Percentiles rank a stretch among this genome's conserved stretches.
These are phyloP conservation scores for Luperina testacea DNA, from an alignment of 2,888 invertebrate species.

Conservation along the genomic window DNA sequence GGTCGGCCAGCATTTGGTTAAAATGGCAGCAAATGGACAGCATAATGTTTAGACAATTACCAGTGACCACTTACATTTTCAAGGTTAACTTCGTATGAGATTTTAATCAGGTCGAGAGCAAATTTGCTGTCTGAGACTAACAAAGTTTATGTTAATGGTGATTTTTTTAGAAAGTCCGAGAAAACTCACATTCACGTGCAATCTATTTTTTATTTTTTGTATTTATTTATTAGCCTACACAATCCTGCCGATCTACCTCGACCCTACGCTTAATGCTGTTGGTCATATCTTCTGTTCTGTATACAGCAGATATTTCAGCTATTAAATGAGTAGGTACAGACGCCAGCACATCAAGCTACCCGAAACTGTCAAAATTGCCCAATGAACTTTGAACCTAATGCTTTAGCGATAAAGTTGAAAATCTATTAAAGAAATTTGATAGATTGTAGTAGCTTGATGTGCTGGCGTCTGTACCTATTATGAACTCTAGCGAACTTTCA, in stretches of 20 bases:
- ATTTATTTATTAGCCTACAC: neutral
- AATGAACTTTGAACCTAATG: too few species aligned
- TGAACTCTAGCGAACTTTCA: neutral
- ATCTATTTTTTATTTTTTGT: neutral
- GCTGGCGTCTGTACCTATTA: too few species aligned
- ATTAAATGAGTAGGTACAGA: too few species aligned
- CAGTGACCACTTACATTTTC: constrained; percentile 1
- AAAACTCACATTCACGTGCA: neutral
- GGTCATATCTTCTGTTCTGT: neutral
- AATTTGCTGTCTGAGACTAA: neutral
- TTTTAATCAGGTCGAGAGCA: constrained; percentile 5
- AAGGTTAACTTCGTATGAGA: constrained; percentile 17
- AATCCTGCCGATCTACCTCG: neutral
- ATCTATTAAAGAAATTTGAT: too few species aligned
- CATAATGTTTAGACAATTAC: constrained; percentile 9
- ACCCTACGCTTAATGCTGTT: neutral
- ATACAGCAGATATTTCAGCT: neutral
- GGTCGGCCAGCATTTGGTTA: neutral
- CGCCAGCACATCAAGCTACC: too few species aligned
- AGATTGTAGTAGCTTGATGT: too few species aligned
- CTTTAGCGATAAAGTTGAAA: too few species aligned
- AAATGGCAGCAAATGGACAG: neutral
- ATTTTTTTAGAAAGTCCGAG: too few species aligned
- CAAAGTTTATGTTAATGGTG: neutral
- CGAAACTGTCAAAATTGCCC: too few species aligned